Conservation (phyloP, 2,113 vertebrate species). For the Amblyopsis rosae region DNA sequence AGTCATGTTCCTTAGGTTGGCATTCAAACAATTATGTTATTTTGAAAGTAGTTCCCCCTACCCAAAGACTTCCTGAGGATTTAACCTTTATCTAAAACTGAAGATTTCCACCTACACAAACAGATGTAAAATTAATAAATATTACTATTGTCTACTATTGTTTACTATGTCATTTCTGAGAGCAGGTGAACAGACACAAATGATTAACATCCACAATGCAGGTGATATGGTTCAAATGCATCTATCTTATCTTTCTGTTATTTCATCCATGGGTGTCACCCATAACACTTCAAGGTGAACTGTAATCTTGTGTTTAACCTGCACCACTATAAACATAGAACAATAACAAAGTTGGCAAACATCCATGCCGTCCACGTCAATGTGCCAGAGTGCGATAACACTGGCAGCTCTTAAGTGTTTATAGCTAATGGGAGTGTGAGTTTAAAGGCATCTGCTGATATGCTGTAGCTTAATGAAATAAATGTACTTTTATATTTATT, state of each 20-base stretch:
- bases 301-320: slow-evolving; percentile 34
- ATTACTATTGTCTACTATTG: too few species aligned
- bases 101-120: too few species aligned
- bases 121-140: too few species aligned
- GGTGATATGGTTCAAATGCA: slow-evolving; percentile 44
- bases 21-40: too few species aligned
- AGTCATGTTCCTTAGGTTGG: too few species aligned
- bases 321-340: slow-evolving; percentile 32
- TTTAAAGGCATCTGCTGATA: slow-evolving; percentile 28
- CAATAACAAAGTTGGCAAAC: slow-evolving; percentile 42
- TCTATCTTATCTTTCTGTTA: slow-evolving; percentile 21
- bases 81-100: too few species aligned
- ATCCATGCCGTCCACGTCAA: slow-evolving; percentile 11
- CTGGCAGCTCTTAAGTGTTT: slow-evolving; percentile 20
- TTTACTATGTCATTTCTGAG: slow-evolving; percentile 3
- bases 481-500: slow-evolving; percentile 47
- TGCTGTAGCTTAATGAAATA: slow-evolving; percentile 45
- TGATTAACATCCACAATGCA: slow-evolving; percentile 36
- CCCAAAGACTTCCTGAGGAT: too few species aligned
- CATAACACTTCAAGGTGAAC: slow-evolving; percentile 33
- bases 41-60: too few species aligned
- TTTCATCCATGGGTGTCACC: slow-evolving; percentile 38
- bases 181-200: slow-evolving; percentile 13
- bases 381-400: slow-evolving; percentile 57
- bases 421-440: too few species aligned